Evolutionary conservation across 2,888 invertebrate genomes (phyloP).

Genomic region (Exocentrus adspersus): DNA sequence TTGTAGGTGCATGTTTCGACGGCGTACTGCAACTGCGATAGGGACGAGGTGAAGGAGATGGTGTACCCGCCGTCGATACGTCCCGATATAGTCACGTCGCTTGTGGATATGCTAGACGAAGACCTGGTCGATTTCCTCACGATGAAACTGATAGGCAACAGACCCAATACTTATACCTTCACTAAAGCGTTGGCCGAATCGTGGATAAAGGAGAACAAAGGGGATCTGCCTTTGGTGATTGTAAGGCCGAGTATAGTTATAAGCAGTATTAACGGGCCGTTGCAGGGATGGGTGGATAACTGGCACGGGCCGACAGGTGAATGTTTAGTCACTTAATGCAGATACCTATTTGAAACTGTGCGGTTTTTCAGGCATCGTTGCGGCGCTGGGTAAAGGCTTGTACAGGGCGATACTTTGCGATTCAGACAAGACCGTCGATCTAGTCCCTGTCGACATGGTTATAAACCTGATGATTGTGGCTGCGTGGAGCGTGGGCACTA

Average conservation of each 20-base stretch:
- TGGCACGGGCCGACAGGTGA: slow-evolving; percentile 93
- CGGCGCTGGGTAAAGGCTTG: slow-evolving; percentile 81
- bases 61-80: slow-evolving; percentile 86
- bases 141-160: slow-evolving; percentile 75
- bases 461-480: slow-evolving; percentile 93
- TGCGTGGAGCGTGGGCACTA: slow-evolving; percentile 81
- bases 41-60: slow-evolving; percentile 85
- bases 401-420: slow-evolving; percentile 90
- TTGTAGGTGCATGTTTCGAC: slow-evolving; percentile 88
- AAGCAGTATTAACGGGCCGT: slow-evolving; percentile 59
- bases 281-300: slow-evolving; percentile 90
- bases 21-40: slow-evolving; percentile 97
- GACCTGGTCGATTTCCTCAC: slow-evolving; percentile 84
- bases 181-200: slow-evolving; percentile 97
- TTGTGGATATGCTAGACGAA: slow-evolving; percentile 84
- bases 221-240: slow-evolving; percentile 89
- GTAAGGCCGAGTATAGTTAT: slow-evolving; percentile 90
- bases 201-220: slow-evolving; percentile 75
- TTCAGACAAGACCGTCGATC: slow-evolving; percentile 81
- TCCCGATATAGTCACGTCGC: slow-evolving; percentile 77
- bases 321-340: too few relatives aligned
- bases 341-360: too few relatives aligned
- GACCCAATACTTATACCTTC: slow-evolving; percentile 98
- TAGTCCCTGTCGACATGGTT: slow-evolving; percentile 91
- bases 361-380: slow-evolving; percentile 70